Evolutionary conservation across 2,113 vertebrate species (phyloP).

Genomic region (Riparia riparia): DNA sequence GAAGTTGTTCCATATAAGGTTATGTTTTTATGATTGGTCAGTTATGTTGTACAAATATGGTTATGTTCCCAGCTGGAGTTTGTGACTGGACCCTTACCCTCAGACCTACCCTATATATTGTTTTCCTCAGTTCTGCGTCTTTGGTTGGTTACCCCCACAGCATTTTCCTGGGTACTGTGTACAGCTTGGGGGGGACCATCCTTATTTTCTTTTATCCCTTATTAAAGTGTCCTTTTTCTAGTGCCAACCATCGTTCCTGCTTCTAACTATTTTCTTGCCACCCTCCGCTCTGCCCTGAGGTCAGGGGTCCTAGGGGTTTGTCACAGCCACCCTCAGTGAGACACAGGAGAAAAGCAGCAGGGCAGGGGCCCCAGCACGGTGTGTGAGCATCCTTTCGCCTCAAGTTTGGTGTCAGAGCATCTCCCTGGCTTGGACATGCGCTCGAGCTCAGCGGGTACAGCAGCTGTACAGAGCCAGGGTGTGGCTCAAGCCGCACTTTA

Average conservation of each 20-base stretch:
- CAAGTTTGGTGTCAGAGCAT: background rate
- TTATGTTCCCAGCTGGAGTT: background rate
- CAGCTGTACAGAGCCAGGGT: background rate
- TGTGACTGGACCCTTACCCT: background rate
- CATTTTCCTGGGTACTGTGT: background rate
- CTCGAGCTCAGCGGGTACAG: accelerated
- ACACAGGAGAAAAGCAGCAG: background rate
- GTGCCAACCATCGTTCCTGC: background rate
- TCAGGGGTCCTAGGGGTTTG: background rate
- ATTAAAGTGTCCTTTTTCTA: background rate
- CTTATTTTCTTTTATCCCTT: background rate
- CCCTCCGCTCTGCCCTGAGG: background rate
- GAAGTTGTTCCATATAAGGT: background rate
- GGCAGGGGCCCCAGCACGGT: background rate
- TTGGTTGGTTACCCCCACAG: background rate
- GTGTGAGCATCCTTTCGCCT: background rate
- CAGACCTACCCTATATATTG: background rate
- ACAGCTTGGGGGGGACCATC: background rate
- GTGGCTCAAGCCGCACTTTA: background rate
- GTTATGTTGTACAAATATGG: background rate
- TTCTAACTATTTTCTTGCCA: background rate
- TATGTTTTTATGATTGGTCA: background rate
- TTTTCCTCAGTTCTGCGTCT: background rate
- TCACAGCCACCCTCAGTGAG: background rate
- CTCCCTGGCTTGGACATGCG: accelerated